Evolutionary conservation across 1,140 invertebrate genomes (phyloP).

Genomic region (Nasonia vitripennis): DNA sequence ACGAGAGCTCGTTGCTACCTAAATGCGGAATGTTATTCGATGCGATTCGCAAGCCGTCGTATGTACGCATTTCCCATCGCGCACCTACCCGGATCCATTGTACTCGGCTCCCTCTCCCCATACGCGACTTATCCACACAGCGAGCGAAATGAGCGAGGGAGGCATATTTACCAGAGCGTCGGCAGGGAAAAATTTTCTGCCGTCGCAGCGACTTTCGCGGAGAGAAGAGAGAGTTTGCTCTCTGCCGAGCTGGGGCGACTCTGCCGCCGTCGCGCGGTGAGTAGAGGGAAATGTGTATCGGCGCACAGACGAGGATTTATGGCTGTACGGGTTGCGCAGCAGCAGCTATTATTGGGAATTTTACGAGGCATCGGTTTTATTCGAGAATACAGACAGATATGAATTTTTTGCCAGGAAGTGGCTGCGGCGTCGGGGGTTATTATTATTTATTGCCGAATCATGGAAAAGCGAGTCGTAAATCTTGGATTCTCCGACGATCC

Average conservation of each 20-base stretch:
- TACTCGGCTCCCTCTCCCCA: background rate
- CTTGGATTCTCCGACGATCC: background rate
- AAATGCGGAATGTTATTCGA: no score
- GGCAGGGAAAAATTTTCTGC: slow-evolving; percentile 20
- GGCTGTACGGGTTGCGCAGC: slow-evolving; percentile 14
- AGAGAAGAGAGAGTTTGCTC: background rate
- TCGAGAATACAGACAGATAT: background rate
- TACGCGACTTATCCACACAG: background rate
- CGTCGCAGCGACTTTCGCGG: slow-evolving; percentile 18
- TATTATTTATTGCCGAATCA: background rate
- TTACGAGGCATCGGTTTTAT: slow-evolving; percentile 1
- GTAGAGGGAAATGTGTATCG: slow-evolving; percentile 18
- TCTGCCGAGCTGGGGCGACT: background rate
- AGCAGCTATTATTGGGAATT: slow-evolving; percentile 17
- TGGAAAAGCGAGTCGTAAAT: background rate
- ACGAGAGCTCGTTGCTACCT: no score
- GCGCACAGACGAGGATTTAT: slow-evolving; percentile 31
- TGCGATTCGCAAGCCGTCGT: no score
- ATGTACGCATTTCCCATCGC: no score
- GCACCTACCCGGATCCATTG: background rate
- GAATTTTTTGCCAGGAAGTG: background rate
- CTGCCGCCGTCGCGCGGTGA: background rate
- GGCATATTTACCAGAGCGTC: background rate
- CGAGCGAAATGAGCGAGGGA: background rate
- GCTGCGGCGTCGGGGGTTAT: background rate